A percentile compares a stretch with the other conserved stretches of the same genome.
phyloP scores from a whole-genome alignment of 2,113 vertebrate genomes.

The Muntiacus muntjak region DNA sequence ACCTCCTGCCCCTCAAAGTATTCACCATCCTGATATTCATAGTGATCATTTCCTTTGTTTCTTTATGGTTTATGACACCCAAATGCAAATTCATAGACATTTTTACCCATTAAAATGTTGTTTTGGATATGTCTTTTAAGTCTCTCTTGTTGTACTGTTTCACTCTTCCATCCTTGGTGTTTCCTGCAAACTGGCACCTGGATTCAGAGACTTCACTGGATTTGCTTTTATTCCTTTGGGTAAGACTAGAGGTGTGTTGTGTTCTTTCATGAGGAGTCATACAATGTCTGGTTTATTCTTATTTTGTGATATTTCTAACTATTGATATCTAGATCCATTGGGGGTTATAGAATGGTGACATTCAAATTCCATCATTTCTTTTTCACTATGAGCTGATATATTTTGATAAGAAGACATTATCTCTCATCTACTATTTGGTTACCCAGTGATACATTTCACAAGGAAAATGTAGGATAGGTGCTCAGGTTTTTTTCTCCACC shows the following conservation, averaged over 20 bases:
- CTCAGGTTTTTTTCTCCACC: neutral
- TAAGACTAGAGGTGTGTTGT: neutral
- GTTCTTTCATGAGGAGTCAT: neutral
- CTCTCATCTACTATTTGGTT: neutral
- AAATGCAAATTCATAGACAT: neutral
- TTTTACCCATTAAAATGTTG: neutral
- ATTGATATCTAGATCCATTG: neutral
- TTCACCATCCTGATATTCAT: neutral
- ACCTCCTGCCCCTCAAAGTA: neutral
- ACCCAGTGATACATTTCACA: neutral
- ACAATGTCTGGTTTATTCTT: neutral
- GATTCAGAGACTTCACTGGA: neutral
- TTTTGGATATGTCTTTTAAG: neutral
- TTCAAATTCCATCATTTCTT: neutral
- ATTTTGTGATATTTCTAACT: neutral
- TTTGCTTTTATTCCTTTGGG: neutral
- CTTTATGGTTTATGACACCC: neutral
- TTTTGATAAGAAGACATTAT: neutral
- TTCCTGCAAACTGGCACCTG: neutral
- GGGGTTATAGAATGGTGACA: neutral
- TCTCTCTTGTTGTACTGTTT: neutral
- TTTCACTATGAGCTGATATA: neutral
- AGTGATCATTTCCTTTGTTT: neutral
- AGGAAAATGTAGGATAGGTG: neutral
- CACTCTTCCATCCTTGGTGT: neutral